Percentiles rank a stretch among this genome's conserved stretches.
phyloP scores from a whole-genome alignment of 2,888 invertebrate genomes.

The Brassicogethes aeneus region DNA sequence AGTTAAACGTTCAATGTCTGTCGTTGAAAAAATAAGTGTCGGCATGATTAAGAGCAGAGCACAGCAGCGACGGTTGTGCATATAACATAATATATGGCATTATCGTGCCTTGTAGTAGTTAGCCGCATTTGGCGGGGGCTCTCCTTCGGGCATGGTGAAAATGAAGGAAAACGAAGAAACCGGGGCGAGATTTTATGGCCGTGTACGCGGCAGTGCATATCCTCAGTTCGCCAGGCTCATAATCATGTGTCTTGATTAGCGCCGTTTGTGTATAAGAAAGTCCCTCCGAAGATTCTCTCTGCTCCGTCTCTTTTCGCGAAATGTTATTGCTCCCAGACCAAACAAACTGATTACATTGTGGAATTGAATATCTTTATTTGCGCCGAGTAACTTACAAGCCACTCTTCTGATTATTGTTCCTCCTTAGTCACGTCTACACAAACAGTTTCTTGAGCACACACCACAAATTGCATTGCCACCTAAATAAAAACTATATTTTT shows the following conservation, averaged over 20 bases:
- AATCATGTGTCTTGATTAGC: constrained; percentile 44
- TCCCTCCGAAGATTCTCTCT: no score
- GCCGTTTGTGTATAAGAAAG: constrained; percentile 41
- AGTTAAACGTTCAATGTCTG: no score
- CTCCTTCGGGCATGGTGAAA: background rate
- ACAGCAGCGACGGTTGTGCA: background rate
- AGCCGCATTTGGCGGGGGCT: background rate
- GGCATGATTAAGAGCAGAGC: no score
- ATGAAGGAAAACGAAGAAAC: background rate
- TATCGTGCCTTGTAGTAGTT: background rate
- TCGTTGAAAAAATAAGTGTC: no score
- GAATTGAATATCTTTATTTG: constrained; percentile 25
- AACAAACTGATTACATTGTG: constrained; percentile 16
- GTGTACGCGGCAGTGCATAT: constrained; percentile 32
- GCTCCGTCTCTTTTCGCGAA: constrained; percentile 33
- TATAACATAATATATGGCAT: background rate
- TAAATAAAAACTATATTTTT: no score
- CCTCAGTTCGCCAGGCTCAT: constrained; percentile 33
- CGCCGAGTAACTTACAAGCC: constrained; percentile 19
- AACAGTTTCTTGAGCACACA: no score
- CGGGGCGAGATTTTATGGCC: constrained; percentile 27
- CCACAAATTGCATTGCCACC: no score
- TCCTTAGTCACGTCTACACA: no score
- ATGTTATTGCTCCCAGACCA: constrained; percentile 27
- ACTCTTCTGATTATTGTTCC: no score